Base-by-base conservation (phyloP, 2,888 invertebrate genomes). In the Lasioglossum oenotherae region DNA sequence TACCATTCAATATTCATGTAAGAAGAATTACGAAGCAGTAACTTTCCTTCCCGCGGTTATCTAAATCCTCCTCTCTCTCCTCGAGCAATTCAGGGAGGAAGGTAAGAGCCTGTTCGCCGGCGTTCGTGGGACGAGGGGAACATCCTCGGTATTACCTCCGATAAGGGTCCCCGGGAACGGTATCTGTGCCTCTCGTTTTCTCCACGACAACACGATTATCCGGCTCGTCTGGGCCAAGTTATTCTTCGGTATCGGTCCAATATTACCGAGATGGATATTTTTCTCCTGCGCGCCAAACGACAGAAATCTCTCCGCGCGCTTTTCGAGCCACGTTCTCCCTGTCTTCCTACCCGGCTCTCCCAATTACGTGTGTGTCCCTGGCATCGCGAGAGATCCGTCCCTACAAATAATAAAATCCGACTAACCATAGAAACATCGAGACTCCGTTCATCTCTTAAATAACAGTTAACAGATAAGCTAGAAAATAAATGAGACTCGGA, bases 11-110 rank as follows among this genome's bases (percentile, higher is more conserved):
- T 86, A 86, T 86, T 81, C 86, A 74, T 80, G 80, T 72, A 74
- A 78, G 38, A 75, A 78, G 86, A 81, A 75, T 80, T 84, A 81
- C 78, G 74, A 53, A 41, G 77, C 80, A 85, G 89, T 90, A 90
- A 90, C 90, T 92, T 90, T 89, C 88, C 64, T 78, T 86, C 80
- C 88, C 88, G 85, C 87, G 90, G 90, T 92, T 92, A 88, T 89
- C 91, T 91, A 92, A 91, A 91, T 91, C 91, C 91, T 92, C 88
- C 87, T 88, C 69, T 85, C 72, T 82, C 80, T 53, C 53, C 85
- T 86, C 84, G 79, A 80, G 89, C 80, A 79, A 84, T 86, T 89
- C 81, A 77, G n/a, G 23, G 57, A n/a, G 49, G 57, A 75, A 75
- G 86, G 87, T 86, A 74, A 78, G 81, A 84, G 84, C 80, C 74